Conservation (phyloP, 2,888 invertebrate species). For the Sphaerophoria rueppellii region DNA sequence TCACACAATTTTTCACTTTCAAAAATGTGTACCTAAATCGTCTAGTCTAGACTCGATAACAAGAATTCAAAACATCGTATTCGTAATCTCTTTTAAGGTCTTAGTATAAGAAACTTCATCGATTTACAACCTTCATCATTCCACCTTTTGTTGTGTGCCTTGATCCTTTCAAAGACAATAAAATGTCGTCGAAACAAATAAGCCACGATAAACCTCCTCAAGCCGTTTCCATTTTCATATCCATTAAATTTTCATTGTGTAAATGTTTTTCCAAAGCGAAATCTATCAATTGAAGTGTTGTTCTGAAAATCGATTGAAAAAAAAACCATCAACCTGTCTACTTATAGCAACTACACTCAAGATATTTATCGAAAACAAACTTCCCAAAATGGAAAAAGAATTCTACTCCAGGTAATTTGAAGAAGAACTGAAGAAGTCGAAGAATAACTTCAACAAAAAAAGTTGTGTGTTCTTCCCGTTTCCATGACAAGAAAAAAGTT, state of each 20-base stretch:
- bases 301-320: slow-evolving; percentile 3
- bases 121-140: background rate
- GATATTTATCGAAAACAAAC: slow-evolving; percentile 66
- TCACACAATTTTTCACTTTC: too few species aligned
- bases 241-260: slow-evolving; percentile 60
- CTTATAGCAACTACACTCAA: slow-evolving; percentile 64
- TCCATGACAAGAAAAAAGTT: background rate
- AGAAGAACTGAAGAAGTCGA: background rate
- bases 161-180: slow-evolving; percentile 5
- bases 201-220: background rate
- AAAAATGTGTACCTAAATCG: too few species aligned
- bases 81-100: too few species aligned
- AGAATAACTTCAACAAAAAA: slow-evolving; percentile 27
- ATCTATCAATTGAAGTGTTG: slow-evolving; percentile 48
- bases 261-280: slow-evolving; percentile 46
- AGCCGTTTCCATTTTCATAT: slow-evolving; percentile 26
- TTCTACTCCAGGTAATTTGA: slow-evolving; percentile 40
- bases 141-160: background rate
- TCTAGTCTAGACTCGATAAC: too few species aligned
- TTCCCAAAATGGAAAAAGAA: background rate
- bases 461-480: slow-evolving; percentile 43
- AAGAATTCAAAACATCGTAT: too few species aligned
- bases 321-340: slow-evolving; percentile 60
- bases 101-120: background rate
- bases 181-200: slow-evolving; percentile 36